phyloP scores from a whole-genome alignment of 2,797 vertebrate genomes.

The Scleropages formosus region DNA sequence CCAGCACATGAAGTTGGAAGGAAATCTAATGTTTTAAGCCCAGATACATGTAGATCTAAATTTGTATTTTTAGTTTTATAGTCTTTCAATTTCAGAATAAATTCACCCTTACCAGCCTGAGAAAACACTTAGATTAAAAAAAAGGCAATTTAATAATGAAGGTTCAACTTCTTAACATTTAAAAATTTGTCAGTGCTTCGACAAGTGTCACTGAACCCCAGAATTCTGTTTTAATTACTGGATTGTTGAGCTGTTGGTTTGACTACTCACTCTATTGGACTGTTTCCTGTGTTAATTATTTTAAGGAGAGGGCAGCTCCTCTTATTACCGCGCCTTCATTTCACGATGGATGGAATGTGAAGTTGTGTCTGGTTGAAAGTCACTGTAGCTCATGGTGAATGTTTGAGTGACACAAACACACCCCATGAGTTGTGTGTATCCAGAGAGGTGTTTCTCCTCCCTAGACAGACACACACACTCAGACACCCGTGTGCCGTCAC shows the following conservation, averaged over 20 bases:
- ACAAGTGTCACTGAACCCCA: no score
- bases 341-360: background rate
- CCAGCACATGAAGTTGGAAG: no score
- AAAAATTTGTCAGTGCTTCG: no score
- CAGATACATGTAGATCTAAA: no score
- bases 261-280: background rate
- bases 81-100: background rate
- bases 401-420: slow-evolving; percentile 23
- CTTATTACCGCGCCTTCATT: background rate
- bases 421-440: background rate
- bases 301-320: background rate
- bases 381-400: slow-evolving; percentile 26
- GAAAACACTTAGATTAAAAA: no score
- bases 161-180: no score
- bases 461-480: slow-evolving; percentile 37
- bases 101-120: background rate
- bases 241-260: background rate
- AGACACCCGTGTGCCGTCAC: slow-evolving; percentile 1
- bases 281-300: no score
- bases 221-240: slow-evolving; percentile 4
- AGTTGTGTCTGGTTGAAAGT: slow-evolving; percentile 14
- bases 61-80: no score
- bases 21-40: no score
- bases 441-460: background rate
- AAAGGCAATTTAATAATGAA: no score